These are phyloP conservation scores for Hestina assimilis DNA, from an alignment of 1,140 invertebrate species.

Conservation along the genomic window DNA sequence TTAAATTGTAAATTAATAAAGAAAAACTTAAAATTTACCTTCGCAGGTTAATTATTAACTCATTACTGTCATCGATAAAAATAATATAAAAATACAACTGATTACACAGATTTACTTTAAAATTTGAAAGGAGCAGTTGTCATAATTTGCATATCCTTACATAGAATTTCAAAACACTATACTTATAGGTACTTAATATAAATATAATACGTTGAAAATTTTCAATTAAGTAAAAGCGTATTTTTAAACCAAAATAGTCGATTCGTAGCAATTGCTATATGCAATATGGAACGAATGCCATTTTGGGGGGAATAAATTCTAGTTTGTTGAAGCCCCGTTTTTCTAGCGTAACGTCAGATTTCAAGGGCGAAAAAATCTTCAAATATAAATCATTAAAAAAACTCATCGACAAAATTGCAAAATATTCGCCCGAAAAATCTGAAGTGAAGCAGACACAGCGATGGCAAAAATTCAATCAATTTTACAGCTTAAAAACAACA, in stretches of 20 bases:
- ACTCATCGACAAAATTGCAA: not conserved
- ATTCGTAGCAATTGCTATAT: conserved; percentile 42
- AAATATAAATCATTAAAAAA: not conserved
- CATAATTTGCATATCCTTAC: conserved; percentile 67
- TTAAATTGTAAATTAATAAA: conserved; percentile 45
- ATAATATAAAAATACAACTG: conserved; percentile 40
- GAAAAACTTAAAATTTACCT: conserved; percentile 60
- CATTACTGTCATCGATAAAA: conserved; percentile 45
- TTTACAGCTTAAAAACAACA: conserved; percentile 47
- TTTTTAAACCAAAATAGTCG: conserved; percentile 49
- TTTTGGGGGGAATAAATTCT: conserved; percentile 38
- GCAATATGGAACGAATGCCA: conserved; percentile 43
- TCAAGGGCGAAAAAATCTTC: conserved; percentile 9
- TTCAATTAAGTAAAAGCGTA: conserved; percentile 74
- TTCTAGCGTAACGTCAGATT: conserved; percentile 43
- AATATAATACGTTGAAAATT: conserved; percentile 73
- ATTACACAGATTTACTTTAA: conserved; percentile 53
- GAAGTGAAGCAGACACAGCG: conserved; percentile 44
- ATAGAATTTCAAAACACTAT: conserved; percentile 67
- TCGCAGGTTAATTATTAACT: conserved; percentile 47
- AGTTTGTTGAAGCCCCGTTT: conserved; percentile 41
- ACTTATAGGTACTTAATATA: conserved; percentile 71
- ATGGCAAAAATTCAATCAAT: conserved; percentile 30
- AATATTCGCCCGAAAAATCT: conserved; percentile 44
- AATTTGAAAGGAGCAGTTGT: conserved; percentile 60